Base-by-base conservation (phyloP, 2,797 vertebrate genomes). In the Scarus forsteni region DNA sequence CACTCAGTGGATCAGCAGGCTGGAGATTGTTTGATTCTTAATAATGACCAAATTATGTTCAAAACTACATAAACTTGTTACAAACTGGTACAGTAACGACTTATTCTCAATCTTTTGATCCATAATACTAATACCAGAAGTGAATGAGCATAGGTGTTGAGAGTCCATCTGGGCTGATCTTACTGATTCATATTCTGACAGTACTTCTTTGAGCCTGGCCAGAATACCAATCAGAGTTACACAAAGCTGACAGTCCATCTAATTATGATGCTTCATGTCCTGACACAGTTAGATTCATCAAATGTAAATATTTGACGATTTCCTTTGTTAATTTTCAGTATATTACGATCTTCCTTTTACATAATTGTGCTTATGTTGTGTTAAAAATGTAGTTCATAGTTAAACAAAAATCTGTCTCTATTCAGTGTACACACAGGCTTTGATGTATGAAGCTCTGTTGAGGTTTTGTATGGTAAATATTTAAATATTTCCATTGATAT, bases 401-500 rank as follows among this genome's bases (percentile, higher is more conserved):
- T 68, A 27, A 81, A 73, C 40, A 77, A 34, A 38, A 18, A 50
- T 59, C 52, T 48, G 69, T 50, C 64, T 80, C 73, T 69, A 64
- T 63, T 81, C 39, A 4, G 15, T 54, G 45, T 40, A 43, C 18
- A n/a, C 6, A 34, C 48, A 69, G 39, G 13, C 52, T 53, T 90
- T 85, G 79, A 89, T 79, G 75, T 73, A 1, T n/a, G 65, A 68
- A 46, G 36, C 60, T 76, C 51, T 71, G 15, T 76, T 77, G 65
- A 66, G 56, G 72, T 74, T 85, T 83, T 79, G 76, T 68, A 70
- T 64, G 53, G 78, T 86, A 80, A 88, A 88, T 88, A 87, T 89
- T 84, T 51, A 69, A 89, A 86, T 87, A 88, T 89, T 74, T 84
- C 66, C 69, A 81, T 60, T 88, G 80, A 81, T 82, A 75, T 76